Percentiles rank a stretch among this genome's conserved stretches.
These are phyloP conservation scores for Cyanoliseus patagonus DNA, from an alignment of 2,113 vertebrate species.

Conservation along the genomic window DNA sequence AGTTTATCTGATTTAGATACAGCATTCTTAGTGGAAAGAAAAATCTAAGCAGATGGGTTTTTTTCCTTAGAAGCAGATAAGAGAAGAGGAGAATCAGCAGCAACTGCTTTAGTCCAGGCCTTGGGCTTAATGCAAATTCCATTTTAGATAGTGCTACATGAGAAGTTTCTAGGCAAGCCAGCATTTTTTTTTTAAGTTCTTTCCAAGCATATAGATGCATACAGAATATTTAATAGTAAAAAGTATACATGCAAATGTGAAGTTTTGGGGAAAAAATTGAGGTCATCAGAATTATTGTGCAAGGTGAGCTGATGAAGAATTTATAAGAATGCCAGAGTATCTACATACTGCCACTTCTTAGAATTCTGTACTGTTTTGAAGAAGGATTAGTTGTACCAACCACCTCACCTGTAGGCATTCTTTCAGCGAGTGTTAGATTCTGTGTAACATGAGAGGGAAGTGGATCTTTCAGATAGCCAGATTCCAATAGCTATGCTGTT, in stretches of 20 bases:
- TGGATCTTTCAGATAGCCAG: not conserved
- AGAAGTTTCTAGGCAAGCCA: not conserved
- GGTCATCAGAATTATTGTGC: not conserved
- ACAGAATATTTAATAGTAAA: not conserved
- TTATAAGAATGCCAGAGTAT: not conserved
- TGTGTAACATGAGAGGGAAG: not conserved
- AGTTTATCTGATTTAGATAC: conserved; percentile 70
- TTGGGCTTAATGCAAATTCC: conserved; percentile 2
- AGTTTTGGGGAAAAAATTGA: not conserved
- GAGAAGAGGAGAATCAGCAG: conserved; percentile 37
- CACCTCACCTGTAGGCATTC: not conserved
- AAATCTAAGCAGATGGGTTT: not conserved
- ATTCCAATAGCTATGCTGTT: not conserved
- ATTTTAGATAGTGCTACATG: not conserved
- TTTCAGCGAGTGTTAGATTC: not conserved
- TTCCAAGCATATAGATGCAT: not conserved
- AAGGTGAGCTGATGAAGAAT: not conserved
- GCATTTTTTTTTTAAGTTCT: not conserved
- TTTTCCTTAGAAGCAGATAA: conserved; percentile 53
- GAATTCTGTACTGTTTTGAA: not conserved
- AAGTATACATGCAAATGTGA: not conserved
- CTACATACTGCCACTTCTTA: not conserved
- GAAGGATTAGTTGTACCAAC: not conserved
- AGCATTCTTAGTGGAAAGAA: conserved; percentile 36
- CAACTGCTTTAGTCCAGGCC: not conserved